These are phyloP conservation scores for Hormiphora californensis DNA, from an alignment of 37 sponge, comb jelly and placozoan genomes.

Conservation along the genomic window DNA sequence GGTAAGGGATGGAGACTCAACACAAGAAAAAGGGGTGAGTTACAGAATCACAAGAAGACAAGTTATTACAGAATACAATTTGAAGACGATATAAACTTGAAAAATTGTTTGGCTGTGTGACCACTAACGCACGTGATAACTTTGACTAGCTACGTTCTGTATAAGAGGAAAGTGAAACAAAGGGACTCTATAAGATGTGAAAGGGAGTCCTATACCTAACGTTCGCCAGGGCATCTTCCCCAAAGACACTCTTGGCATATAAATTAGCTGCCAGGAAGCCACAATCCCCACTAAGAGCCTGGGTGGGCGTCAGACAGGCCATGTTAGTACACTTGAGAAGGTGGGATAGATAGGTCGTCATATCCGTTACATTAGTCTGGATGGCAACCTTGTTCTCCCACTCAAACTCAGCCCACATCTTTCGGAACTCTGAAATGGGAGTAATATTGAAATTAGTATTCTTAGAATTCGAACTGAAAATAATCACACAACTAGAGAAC, in stretches of 20 bases:
- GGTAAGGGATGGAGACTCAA: not conserved
- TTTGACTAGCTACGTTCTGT: too few relatives aligned
- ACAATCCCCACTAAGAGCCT: conserved; percentile 92
- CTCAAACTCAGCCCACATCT: conserved; percentile 99
- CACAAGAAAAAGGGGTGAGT: not conserved
- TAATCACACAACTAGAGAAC: too few relatives aligned
- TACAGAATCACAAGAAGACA: too few relatives aligned
- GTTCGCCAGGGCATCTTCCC: conserved; percentile 98
- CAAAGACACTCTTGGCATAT: conserved; percentile 94
- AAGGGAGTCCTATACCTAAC: conserved; percentile 52
- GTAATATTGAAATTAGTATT: not conserved
- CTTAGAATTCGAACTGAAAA: too few relatives aligned
- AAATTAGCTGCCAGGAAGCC: conserved; percentile 96
- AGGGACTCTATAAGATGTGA: too few relatives aligned
- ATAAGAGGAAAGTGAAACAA: too few relatives aligned
- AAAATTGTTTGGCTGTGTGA: too few relatives aligned
- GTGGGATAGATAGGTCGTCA: conserved; percentile 76
- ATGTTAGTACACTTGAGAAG: conserved; percentile 86
- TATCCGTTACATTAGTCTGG: conserved; percentile 80
- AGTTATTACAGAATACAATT: too few relatives aligned
- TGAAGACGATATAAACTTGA: too few relatives aligned
- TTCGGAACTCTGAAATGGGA: conserved; percentile 75
- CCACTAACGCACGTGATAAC: too few relatives aligned
- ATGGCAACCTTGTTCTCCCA: conserved; percentile 98
- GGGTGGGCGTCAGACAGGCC: conserved; percentile 88